These are phyloP conservation scores for Hypotaenidia philippensis DNA, from an alignment of 2,797 vertebrate species.

Conservation along the genomic window DNA sequence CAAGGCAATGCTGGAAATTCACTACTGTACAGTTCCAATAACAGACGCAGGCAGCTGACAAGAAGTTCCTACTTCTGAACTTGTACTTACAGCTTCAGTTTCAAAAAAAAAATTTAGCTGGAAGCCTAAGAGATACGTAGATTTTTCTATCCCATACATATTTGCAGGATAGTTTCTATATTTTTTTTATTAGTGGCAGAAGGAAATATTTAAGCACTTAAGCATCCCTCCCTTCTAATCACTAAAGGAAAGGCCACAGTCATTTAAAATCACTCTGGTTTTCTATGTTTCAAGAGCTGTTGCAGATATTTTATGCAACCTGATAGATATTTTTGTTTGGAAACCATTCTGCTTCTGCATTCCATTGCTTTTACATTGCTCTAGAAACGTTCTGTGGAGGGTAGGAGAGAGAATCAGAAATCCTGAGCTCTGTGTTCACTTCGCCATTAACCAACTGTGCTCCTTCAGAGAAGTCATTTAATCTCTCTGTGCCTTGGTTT, in stretches of 20 bases:
- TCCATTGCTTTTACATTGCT: background rate
- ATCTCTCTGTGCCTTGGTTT: background rate
- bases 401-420: background rate
- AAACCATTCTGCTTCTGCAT: constrained; percentile 27
- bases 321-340: constrained; percentile 42
- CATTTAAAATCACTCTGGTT: constrained; percentile 6
- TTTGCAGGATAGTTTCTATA: constrained; percentile 1
- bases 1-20: constrained; percentile 63
- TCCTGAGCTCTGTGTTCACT: background rate
- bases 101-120: constrained; percentile 6
- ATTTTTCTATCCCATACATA: constrained; percentile 40
- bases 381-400: background rate
- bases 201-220: background rate
- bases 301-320: constrained; percentile 15
- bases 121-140: background rate
- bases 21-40: constrained; percentile 65
- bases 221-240: background rate
- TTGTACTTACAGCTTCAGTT: constrained; percentile 55
- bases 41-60: constrained; percentile 73
- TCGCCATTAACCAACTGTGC: background rate
- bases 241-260: constrained; percentile 36
- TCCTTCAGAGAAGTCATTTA: background rate
- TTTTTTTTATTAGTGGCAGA: constrained; percentile 17
- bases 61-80: constrained; percentile 62
- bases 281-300: background rate